Percentiles rank a stretch among this genome's conserved stretches.
These are phyloP conservation scores for Axis porcinus DNA, from an alignment of 2,113 vertebrate genomes.

Conservation along the genomic window DNA sequence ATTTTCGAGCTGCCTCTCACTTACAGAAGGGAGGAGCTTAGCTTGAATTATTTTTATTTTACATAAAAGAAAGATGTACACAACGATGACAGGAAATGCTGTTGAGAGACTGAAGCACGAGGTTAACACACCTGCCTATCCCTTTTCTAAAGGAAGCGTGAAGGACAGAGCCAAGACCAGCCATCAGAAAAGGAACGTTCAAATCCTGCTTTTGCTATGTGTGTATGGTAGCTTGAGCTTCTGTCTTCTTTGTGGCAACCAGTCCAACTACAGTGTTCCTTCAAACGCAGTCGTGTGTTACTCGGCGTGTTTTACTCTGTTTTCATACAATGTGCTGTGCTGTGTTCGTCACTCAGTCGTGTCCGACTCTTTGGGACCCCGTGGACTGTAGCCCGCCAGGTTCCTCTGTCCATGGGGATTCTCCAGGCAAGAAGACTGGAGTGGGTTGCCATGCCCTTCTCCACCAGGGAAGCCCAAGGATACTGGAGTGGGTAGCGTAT, in stretches of 20 bases:
- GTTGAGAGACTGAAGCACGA: background rate
- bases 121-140: background rate
- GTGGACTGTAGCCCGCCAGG: fast-evolving
- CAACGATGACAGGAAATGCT: background rate
- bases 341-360: background rate
- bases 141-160: background rate
- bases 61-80: background rate
- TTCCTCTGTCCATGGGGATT: background rate
- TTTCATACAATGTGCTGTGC: background rate
- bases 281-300: background rate
- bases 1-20: background rate
- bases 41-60: background rate
- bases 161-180: background rate
- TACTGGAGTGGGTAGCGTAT: background rate
- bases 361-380: background rate
- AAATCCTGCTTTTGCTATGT: background rate
- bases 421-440: background rate
- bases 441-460: background rate
- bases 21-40: background rate
- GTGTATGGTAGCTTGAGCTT: background rate
- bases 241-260: background rate
- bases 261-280: background rate
- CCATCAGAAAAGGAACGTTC: background rate
- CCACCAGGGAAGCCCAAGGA: background rate
- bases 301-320: background rate